These are phyloP conservation scores for Prorops nasuta DNA, from an alignment of 1,140 invertebrate genomes.

Conservation along the genomic window DNA sequence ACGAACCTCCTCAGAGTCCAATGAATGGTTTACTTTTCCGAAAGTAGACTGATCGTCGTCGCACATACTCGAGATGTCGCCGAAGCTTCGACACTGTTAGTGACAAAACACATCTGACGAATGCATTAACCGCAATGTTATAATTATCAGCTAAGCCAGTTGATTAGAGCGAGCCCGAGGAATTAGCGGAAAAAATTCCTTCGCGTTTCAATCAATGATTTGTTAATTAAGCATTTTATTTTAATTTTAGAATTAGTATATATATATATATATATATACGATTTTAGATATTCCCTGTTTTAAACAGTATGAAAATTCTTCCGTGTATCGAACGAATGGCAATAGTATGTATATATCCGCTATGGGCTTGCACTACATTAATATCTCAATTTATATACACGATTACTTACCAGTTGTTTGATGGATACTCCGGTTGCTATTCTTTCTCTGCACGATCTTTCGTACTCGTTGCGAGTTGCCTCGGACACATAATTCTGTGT, in stretches of 20 bases:
- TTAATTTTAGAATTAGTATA: too few relatives aligned
- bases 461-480: constrained; percentile 46
- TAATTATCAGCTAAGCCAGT: neutral
- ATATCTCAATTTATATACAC: too few relatives aligned
- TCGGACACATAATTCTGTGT: constrained; percentile 56
- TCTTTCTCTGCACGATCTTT: constrained; percentile 51
- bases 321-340: too few relatives aligned
- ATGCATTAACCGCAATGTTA: constrained; percentile 1
- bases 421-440: constrained; percentile 56
- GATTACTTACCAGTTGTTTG: constrained; percentile 55
- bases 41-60: constrained; percentile 45
- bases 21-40: constrained; percentile 30
- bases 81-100: constrained; percentile 64
- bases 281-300: too few relatives aligned
- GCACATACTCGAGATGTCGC: constrained; percentile 61
- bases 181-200: too few relatives aligned
- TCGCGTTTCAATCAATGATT: too few relatives aligned
- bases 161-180: too few relatives aligned
- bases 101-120: constrained; percentile 40
- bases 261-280: too few relatives aligned
- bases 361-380: too few relatives aligned
- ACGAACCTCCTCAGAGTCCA: constrained; percentile 49
- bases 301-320: too few relatives aligned
- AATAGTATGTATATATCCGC: too few relatives aligned
- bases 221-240: too few relatives aligned